phyloP scores from a whole-genome alignment of 2,797 vertebrate genomes.

The Neosilurus mollespiculum region DNA sequence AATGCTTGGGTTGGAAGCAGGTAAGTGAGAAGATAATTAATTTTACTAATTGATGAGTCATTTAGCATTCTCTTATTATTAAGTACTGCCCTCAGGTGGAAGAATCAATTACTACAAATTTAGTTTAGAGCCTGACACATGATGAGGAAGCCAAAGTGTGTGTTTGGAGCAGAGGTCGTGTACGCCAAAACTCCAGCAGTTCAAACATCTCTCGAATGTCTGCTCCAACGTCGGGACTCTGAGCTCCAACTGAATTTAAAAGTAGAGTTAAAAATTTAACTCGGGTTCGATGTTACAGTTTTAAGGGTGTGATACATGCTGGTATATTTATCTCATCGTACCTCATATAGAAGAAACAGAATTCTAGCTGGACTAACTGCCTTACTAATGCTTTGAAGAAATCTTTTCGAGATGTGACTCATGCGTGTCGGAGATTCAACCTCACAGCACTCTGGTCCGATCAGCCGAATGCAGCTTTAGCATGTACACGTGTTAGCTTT shows the following conservation, averaged over 20 bases:
- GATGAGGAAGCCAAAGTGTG: conserved; percentile 30
- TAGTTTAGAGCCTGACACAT: conserved; percentile 28
- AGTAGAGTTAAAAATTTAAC: not conserved
- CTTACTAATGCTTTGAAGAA: not conserved
- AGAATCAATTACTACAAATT: conserved; percentile 58
- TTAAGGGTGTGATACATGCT: too few relatives aligned
- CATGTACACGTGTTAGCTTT: not conserved
- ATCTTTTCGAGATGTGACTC: not conserved
- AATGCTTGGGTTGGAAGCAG: conserved; percentile 25
- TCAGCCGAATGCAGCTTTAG: not conserved
- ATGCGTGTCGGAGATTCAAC: not conserved
- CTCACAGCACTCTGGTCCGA: not conserved
- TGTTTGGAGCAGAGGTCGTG: conserved; percentile 4
- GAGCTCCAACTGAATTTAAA: not conserved
- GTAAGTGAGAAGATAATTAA: conserved; percentile 51
- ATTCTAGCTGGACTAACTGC: too few relatives aligned
- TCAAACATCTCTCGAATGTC: too few relatives aligned
- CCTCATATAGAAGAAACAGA: too few relatives aligned
- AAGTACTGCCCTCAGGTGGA: conserved; percentile 63
- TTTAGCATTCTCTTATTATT: conserved; percentile 57
- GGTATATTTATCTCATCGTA: too few relatives aligned
- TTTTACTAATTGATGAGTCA: conserved; percentile 56
- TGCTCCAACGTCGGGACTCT: too few relatives aligned
- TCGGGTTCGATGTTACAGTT: too few relatives aligned
- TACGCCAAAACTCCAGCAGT: not conserved